Evolutionary conservation across 1,140 invertebrate genomes (phyloP).

Genomic region (Pseudomyrmex dendroicus): DNA sequence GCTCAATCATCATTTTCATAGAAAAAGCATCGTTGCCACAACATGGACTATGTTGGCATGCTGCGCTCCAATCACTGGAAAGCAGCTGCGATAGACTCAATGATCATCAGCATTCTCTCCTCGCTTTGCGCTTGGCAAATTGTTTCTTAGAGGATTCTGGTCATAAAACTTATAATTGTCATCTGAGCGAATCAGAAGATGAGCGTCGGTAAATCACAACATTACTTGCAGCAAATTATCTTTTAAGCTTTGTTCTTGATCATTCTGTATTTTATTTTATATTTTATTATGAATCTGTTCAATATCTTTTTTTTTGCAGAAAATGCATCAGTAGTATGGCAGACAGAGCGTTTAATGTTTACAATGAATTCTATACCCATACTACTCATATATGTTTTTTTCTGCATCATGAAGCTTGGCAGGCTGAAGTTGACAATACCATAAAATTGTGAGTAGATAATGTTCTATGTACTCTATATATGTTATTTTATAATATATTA

Average conservation of each 20-base stretch:
- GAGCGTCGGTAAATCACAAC: conserved; percentile 74
- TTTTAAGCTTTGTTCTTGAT: conserved; percentile 17
- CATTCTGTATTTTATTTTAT: conserved; percentile 19
- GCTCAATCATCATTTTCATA: conserved; percentile 50
- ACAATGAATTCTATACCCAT: conserved; percentile 89
- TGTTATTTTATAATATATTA: neutral
- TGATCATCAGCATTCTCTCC: conserved; percentile 87
- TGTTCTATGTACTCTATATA: neutral
- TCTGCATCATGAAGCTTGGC: conserved; percentile 88
- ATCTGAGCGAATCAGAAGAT: conserved; percentile 78
- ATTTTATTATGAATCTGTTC: conserved; percentile 2
- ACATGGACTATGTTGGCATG: conserved; percentile 88
- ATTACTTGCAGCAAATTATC: conserved; percentile 1
- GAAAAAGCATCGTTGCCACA: conserved; percentile 83
- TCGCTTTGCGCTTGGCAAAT: conserved; percentile 88
- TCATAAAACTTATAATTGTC: conserved; percentile 85
- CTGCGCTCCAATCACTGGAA: conserved; percentile 85
- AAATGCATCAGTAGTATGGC: conserved; percentile 87
- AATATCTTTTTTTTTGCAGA: conserved; percentile 63
- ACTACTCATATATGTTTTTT: conserved; percentile 90
- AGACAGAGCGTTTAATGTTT: conserved; percentile 87
- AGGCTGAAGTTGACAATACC: conserved; percentile 87
- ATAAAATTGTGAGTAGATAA: conserved; percentile 80
- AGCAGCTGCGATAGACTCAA: conserved; percentile 86
- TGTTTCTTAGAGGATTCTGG: conserved; percentile 89